Conservation (phyloP, 1,140 invertebrate species). For the Lepidostoma basale region DNA sequence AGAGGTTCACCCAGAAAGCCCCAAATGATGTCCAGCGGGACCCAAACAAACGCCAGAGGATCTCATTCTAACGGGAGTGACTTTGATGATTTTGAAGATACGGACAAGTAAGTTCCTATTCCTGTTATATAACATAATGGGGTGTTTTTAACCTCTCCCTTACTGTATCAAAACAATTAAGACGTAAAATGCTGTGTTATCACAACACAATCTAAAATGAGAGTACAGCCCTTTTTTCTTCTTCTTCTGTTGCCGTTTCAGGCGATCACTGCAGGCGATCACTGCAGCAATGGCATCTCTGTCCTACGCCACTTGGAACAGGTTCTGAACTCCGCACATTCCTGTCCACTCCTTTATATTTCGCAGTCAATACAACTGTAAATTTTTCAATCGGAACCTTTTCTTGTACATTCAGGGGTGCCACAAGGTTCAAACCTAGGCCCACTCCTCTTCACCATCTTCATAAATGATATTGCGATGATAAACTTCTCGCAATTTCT, state of each 20-base stretch:
- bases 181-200: background rate
- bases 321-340: no score
- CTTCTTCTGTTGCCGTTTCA: background rate
- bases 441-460: no score
- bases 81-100: background rate
- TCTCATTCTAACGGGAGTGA: background rate
- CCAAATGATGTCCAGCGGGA: background rate
- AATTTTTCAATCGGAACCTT: no score
- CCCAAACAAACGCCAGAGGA: background rate
- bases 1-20: background rate
- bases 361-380: no score
- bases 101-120: background rate
- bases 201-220: background rate
- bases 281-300: background rate
- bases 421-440: no score
- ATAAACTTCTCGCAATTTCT: no score
- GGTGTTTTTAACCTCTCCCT: background rate
- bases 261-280: background rate
- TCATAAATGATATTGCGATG: no score
- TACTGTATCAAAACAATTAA: background rate
- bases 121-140: background rate
- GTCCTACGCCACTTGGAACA: no score
- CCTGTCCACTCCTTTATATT: no score
- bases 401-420: no score
- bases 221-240: background rate